These are phyloP conservation scores for Enteromius anoplus DNA, from an alignment of 2,797 vertebrate species.

Conservation along the genomic window DNA sequence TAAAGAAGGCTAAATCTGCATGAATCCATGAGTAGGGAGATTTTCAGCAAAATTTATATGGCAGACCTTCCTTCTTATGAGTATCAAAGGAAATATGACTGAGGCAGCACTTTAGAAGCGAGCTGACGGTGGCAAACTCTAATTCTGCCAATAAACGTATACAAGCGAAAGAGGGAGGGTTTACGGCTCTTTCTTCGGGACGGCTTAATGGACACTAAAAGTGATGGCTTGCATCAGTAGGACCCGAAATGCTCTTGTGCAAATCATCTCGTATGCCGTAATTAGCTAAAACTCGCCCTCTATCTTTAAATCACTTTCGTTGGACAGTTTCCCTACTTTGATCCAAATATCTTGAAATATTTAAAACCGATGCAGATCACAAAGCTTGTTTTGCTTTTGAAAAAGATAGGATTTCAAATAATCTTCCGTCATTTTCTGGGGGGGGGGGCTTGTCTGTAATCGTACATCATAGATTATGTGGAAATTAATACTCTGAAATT, in stretches of 20 bases:
- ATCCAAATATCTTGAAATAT: conserved; percentile 16
- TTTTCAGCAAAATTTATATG: conserved; percentile 19
- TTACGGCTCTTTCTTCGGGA: conserved; percentile 36
- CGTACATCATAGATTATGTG: conserved; percentile 7
- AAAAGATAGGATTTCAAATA: neutral
- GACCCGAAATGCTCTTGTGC: conserved; percentile 48
- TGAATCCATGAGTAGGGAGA: conserved; percentile 28
- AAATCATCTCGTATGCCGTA: conserved; percentile 44
- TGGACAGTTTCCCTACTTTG: conserved; percentile 19
- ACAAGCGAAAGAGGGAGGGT: conserved; percentile 45
- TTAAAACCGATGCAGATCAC: neutral
- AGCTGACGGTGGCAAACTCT: conserved; percentile 54
- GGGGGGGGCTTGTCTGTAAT: neutral
- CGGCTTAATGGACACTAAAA: conserved; percentile 60
- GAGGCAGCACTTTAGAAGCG: conserved; percentile 45
- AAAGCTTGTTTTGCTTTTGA: neutral
- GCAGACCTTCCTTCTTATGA: conserved; percentile 1
- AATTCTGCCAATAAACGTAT: conserved; percentile 42
- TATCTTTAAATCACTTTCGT: conserved; percentile 18
- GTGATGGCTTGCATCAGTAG: conserved; percentile 52
- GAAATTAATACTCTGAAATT: neutral
- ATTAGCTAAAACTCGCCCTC: conserved; percentile 47
- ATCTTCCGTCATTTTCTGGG: neutral
- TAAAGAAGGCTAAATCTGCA: conserved; percentile 25
- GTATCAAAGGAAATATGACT: conserved; percentile 40